Conservation (phyloP, 2,797 vertebrate genomes). For the Nannoperca obscura region DNA sequence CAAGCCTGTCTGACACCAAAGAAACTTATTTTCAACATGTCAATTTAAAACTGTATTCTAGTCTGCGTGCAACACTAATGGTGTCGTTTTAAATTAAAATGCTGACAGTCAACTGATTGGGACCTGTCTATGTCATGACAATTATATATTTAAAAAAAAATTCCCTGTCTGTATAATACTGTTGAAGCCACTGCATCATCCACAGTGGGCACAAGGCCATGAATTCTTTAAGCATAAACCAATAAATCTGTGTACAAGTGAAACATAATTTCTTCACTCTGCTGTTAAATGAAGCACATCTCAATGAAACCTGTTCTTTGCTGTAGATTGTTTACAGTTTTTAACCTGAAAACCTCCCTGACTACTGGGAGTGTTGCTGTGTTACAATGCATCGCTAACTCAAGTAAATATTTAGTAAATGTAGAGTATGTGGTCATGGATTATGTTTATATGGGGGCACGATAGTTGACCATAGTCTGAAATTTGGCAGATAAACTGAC, state of each 20-base stretch:
- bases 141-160: too few species aligned
- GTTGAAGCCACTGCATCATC: not conserved
- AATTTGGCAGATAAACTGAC: not conserved
- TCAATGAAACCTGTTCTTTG: constrained; percentile 43
- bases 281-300: constrained; percentile 39
- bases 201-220: not conserved
- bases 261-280: constrained; percentile 1
- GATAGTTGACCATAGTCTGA: not conserved
- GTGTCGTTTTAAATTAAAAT: too few species aligned
- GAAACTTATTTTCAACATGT: not conserved
- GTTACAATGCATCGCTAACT: not conserved
- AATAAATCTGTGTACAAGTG: constrained; percentile 31
- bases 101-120: too few species aligned
- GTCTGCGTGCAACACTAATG: not conserved
- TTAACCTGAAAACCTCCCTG: constrained; percentile 11
- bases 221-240: constrained; percentile 8
- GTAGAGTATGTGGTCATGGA: not conserved
- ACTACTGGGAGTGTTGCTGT: not conserved
- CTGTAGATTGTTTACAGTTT: constrained; percentile 14
- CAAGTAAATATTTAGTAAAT: not conserved
- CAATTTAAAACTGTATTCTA: not conserved
- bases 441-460: not conserved
- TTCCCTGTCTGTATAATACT: not conserved
- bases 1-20: not conserved
- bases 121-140: too few species aligned